These are phyloP conservation scores for Eurosta solidaginis DNA, from an alignment of 1,140 invertebrate genomes.

Conservation along the genomic window DNA sequence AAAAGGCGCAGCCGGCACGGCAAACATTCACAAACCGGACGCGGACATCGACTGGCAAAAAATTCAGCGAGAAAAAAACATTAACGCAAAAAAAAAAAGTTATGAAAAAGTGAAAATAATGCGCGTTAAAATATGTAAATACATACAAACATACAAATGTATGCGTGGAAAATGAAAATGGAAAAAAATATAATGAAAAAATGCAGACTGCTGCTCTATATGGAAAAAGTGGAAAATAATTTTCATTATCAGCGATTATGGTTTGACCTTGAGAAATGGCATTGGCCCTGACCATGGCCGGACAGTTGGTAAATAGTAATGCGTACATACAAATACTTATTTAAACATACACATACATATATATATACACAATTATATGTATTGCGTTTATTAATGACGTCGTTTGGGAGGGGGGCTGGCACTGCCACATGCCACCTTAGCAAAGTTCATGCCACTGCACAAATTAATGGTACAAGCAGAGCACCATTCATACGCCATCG, in stretches of 20 bases:
- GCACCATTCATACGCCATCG: background rate
- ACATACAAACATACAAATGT: too few relatives aligned
- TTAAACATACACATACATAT: background rate
- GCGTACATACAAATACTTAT: too few relatives aligned
- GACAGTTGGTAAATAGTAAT: too few relatives aligned
- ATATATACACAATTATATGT: background rate
- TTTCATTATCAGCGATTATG: slow-evolving; percentile 60
- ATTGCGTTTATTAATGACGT: slow-evolving; percentile 4
- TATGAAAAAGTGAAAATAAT: slow-evolving; percentile 27
- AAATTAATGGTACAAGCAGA: too few relatives aligned
- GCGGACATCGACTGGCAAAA: background rate
- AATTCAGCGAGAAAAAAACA: slow-evolving; percentile 15
- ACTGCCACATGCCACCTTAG: too few relatives aligned
- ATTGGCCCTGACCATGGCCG: slow-evolving; percentile 42
- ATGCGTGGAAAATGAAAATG: too few relatives aligned
- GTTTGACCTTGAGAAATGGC: slow-evolving; percentile 55
- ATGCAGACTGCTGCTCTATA: background rate
- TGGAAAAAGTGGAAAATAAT: slow-evolving; percentile 40
- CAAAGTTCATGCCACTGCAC: too few relatives aligned
- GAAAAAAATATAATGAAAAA: slow-evolving; percentile 16
- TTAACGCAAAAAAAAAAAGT: background rate
- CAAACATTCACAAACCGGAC: slow-evolving; percentile 12
- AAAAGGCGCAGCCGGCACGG: background rate
- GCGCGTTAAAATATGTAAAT: background rate
- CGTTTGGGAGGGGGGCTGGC: background rate